Base-by-base conservation (phyloP, 92 coral and sea anemone genomes). In the Palythoa grandis region DNA sequence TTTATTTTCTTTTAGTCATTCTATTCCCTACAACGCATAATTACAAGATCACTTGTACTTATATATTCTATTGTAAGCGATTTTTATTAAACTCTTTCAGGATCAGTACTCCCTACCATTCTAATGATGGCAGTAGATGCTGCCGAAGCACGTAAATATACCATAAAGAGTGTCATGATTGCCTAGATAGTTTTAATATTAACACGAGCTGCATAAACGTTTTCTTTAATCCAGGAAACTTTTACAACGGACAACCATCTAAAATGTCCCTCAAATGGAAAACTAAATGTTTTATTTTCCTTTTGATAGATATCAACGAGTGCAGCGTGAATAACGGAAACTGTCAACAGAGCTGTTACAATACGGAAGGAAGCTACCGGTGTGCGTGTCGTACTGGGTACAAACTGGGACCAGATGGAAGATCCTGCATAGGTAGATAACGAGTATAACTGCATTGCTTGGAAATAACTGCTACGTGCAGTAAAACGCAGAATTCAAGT, bases 321-420 rank as follows among this genome's bases (percentile, higher is more conserved):
- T 96, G 99, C 73, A 37, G 77, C 11, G 75, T 70, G 16, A 77
- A 86, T 78, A 91, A 91, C 70, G 96, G 96, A 9, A 92, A 91
- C 74, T 96, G 99, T 83, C 97, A 95, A 65, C 94, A 92, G 17
- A 91, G 91, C 61, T 96, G 99, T 83, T 87, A 82, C 12, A 93
- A 96, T 83, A 88, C 85, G 60, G 94, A 83, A 11, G 99, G 99
- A 11, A 94, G 95, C 70, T 95, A 91, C 94, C 87, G 88, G 73
- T 96, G 99, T 70, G 76, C 94, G 16, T 96, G 99, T 82, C 90
- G 89, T 52, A 66, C 88, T 4, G 98, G 98, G 14, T 91, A 91
- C 84, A 47, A 56, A 50, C 93, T 96, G 25, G 86, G 68, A 19
- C 23, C 89, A 17, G 99, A 93, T 74, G 92, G 94, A 20, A 84